A percentile compares a stretch with the other conserved stretches of the same genome.
Conservation (phyloP, 2,888 invertebrate species). For the Troilus luridus region DNA sequence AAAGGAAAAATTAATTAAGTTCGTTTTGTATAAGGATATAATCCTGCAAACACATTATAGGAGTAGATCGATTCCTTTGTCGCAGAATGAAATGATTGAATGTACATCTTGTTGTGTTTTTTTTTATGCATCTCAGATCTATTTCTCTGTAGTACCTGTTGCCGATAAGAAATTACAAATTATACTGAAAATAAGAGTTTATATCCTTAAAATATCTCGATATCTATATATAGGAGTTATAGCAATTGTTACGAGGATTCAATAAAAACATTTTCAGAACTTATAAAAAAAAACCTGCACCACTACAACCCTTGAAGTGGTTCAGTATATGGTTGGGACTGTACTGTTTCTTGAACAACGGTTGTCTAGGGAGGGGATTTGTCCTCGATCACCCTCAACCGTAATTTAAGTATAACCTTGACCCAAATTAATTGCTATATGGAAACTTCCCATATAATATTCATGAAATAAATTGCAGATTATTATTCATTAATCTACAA, state of each 20-base stretch:
- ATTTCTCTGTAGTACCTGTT: background rate
- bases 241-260: background rate
- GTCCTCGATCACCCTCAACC: too few species aligned
- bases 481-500: background rate
- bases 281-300: background rate
- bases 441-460: too few species aligned
- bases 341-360: too few species aligned
- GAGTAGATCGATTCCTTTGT: background rate
- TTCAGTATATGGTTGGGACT: too few species aligned
- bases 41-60: too few species aligned
- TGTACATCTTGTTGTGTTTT: background rate
- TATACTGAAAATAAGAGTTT: background rate
- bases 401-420: too few species aligned
- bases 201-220: background rate
- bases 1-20: background rate
- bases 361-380: too few species aligned
- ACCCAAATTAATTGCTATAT: too few species aligned
- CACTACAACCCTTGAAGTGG: too few species aligned
- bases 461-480: too few species aligned
- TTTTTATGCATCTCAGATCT: background rate
- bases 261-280: background rate
- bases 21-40: too few species aligned
- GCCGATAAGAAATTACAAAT: background rate
- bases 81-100: background rate
- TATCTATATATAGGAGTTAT: background rate